phyloP scores from a whole-genome alignment of 2,113 vertebrate genomes.

The Gopherus evgoodei region DNA sequence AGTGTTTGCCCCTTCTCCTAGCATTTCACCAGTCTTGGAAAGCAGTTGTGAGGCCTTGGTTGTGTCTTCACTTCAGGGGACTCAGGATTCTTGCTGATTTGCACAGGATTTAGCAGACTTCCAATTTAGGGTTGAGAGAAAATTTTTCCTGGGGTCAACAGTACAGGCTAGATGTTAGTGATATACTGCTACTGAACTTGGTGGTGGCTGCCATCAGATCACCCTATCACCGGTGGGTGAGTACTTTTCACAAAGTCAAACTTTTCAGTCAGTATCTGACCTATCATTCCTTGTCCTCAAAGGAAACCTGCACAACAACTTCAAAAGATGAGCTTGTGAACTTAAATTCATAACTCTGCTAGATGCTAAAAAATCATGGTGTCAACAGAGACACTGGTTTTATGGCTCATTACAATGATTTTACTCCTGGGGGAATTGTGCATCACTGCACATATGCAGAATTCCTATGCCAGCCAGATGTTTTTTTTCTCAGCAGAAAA shows the following conservation, averaged over 20 bases:
- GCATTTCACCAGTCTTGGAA: accelerated
- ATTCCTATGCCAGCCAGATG: no score
- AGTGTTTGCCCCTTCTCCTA: not conserved
- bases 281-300: not conserved
- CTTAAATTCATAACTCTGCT: not conserved
- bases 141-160: not conserved
- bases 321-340: not conserved
- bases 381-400: not conserved
- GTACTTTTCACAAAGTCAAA: not conserved
- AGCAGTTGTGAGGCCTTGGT: not conserved
- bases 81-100: accelerated
- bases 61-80: not conserved
- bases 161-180: not conserved
- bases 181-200: accelerated
- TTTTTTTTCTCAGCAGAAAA: no score
- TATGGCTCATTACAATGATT: not conserved
- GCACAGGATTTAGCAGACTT: not conserved
- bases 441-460: no score
- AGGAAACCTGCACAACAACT: not conserved
- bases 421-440: no score
- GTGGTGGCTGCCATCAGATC: not conserved
- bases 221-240: not conserved
- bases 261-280: not conserved
- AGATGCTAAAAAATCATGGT: not conserved
- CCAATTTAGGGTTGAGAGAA: not conserved